These are phyloP conservation scores for Lineus longissimus DNA, from an alignment of 1,140 invertebrate species.

Conservation along the genomic window DNA sequence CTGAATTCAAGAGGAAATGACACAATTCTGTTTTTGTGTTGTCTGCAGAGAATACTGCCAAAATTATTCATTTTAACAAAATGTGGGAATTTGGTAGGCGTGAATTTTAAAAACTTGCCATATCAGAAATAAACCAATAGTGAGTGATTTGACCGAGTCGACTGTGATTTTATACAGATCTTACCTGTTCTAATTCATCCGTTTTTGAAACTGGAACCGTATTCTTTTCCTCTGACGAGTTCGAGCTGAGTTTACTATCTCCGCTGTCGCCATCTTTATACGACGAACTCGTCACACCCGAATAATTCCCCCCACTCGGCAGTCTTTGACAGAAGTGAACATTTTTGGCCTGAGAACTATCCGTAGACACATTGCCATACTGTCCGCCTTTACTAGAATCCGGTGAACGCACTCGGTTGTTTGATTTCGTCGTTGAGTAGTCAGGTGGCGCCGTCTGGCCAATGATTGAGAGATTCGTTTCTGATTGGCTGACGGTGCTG, in stretches of 20 bases:
- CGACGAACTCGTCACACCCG: neutral
- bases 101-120: no score
- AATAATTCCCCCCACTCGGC: neutral
- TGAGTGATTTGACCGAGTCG: no score
- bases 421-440: neutral
- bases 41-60: no score
- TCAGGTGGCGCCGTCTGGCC: slow-evolving; percentile 32
- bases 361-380: neutral
- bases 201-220: neutral
- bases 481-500: slow-evolving; percentile 52
- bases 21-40: no score
- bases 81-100: no score
- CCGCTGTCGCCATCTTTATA: slow-evolving; percentile 6
- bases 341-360: neutral
- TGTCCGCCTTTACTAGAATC: neutral
- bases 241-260: neutral
- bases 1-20: no score
- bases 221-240: neutral
- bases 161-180: no score
- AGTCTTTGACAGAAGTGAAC: neutral
- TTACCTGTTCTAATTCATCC: neutral
- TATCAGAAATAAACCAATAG: no score
- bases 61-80: no score
- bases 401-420: neutral
- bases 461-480: slow-evolving; percentile 47